Evolutionary conservation across 1,140 invertebrate genomes (phyloP).

Genomic region (Tetramorium alpestre): DNA sequence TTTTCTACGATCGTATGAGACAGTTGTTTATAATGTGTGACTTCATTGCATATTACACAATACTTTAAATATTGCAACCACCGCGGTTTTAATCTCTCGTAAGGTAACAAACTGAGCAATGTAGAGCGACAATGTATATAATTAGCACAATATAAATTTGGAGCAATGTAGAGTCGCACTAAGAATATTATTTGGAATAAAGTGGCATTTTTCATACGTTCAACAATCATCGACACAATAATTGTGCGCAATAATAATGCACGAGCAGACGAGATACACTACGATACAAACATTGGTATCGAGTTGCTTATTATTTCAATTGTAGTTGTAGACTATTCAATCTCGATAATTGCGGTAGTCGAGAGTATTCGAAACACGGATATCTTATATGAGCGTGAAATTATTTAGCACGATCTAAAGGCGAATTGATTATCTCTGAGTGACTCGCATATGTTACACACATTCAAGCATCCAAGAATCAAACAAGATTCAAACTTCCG

Average conservation of each 20-base stretch:
- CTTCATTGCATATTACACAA: not conserved
- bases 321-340: not conserved
- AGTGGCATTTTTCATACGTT: constrained; percentile 4
- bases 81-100: constrained; percentile 11
- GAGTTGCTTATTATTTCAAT: not conserved
- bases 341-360: not conserved
- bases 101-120: constrained; percentile 58
- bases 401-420: not conserved
- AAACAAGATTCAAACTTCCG: constrained; percentile 16
- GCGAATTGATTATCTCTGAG: not conserved
- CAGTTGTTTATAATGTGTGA: not conserved
- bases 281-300: not conserved
- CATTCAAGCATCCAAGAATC: not conserved
- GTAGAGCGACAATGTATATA: constrained; percentile 68
- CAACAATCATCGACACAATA: constrained; percentile 18
- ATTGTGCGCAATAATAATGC: not conserved
- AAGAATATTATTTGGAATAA: constrained; percentile 74
- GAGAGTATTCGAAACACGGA: not conserved
- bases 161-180: constrained; percentile 67
- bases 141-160: constrained; percentile 80
- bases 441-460: not conserved
- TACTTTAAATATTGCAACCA: constrained; percentile 2
- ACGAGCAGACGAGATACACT: not conserved
- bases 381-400: constrained; percentile 3
- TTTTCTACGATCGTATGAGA: not conserved